Conservation (phyloP, 35 echinoderm and acorn worm species). For the Hemicentrotus pulcherrimus region DNA sequence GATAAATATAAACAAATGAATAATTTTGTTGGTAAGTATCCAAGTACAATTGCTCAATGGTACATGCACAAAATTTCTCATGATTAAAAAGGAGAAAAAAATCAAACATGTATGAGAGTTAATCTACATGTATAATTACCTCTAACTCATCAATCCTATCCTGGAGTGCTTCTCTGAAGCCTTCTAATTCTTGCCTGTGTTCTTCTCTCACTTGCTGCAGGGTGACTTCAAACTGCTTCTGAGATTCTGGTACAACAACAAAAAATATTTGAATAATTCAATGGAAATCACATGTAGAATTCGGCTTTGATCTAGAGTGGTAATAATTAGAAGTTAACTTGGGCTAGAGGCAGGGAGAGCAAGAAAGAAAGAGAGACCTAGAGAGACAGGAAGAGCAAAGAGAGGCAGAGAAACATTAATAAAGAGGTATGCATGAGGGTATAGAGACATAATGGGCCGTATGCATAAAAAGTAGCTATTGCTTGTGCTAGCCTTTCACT, state of each 20-base stretch:
- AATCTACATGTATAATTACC: slow-evolving; percentile 44
- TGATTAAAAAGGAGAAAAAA: too few relatives aligned
- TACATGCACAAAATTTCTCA: too few relatives aligned
- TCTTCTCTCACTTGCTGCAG: slow-evolving; percentile 63
- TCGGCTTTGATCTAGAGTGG: too few relatives aligned
- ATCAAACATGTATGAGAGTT: too few relatives aligned
- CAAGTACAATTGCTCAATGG: too few relatives aligned
- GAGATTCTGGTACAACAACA: slow-evolving; percentile 53
- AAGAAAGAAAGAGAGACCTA: not conserved
- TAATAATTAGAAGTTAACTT: too few relatives aligned
- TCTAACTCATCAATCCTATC: slow-evolving; percentile 79
- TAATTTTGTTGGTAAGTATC: too few relatives aligned
- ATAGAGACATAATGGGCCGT: not conserved
- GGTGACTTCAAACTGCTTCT: slow-evolving; percentile 69
- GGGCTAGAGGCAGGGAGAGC: not conserved
- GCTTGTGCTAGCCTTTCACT: too few relatives aligned
- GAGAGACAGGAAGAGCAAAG: not conserved
- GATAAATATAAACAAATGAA: too few relatives aligned
- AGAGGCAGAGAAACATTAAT: not conserved
- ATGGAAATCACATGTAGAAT: not conserved
- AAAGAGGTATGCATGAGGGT: not conserved
- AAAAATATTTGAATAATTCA: not conserved
- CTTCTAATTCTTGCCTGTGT: slow-evolving; percentile 65
- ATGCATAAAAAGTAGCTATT: too few relatives aligned
- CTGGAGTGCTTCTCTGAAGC: slow-evolving; percentile 60